Evolutionary conservation across 2,113 vertebrate species (phyloP), one percentile per base, ranked within the genome.

Genomic region (Pseudolaguvia tuberculata): DNA sequence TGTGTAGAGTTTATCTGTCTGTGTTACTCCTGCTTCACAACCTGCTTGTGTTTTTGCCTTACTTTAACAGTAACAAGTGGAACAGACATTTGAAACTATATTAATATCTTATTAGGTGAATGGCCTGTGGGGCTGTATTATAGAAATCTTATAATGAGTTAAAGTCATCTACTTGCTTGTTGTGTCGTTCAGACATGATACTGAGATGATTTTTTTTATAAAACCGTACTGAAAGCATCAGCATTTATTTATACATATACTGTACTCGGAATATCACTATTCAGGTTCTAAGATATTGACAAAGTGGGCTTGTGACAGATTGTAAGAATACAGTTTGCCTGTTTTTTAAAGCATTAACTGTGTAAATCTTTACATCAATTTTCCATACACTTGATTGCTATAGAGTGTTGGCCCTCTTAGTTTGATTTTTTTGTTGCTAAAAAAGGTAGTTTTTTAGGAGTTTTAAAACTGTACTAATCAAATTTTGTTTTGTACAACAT

Each of bases 1-100:
- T 92, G 90, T 75, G 86, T 86, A 59, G 39, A 42, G 71, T 21
- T 83, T 53, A 73, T 42, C 12, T 75, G 25, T 31, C 17, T 23
- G 8, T 65, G 15, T 62, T 39, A 65, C 13, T 47, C 13, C 39
- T 47, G 45, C 25, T 20, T 29, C 20, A 23, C 4, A 17, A 21
- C 52, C 18, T 52, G 31, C 8, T 13, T 35, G 1, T 5, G 3
- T 18, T 35, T 50, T 50, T 5, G 27, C 18, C 11, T 59, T 8
- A 8, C 21, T 27, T 23, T 29, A 61, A 59, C 58, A 29, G 2
- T 29, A 29, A 17, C 27, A 29, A 47, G 29, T 35, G 12, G 18
- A 45, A 39, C 20, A 63, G 27, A 48, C 29, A 23, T 63, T 15
- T 39, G 27, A 42, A 67, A 29, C 27, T 47, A 50, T 31, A 31